Evolutionary conservation across 2,113 vertebrate species (phyloP), one percentile per base, ranked within the genome.

Genomic region (Toxotes chatareus): DNA sequence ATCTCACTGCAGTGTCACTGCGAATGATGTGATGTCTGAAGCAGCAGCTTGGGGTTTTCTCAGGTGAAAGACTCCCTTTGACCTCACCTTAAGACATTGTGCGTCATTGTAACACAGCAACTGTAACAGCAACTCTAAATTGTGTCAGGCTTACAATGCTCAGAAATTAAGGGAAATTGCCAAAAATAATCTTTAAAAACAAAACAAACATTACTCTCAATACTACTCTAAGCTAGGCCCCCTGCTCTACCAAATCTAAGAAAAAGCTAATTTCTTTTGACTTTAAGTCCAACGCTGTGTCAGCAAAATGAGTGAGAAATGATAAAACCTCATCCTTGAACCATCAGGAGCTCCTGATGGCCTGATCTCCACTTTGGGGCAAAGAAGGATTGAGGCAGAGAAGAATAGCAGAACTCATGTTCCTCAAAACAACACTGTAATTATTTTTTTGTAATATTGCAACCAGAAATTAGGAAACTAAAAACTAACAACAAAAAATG

Each of bases 21-120:
- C 4, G 13, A 46, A 79, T 76, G 71, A 88, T 65, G 75, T 4
- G 23, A 87, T 49, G 86, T 89, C 88, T 84, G 4, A 47, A 55
- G 61, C 64, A 68, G 69, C 60, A 51, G 71, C 16, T n/a, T 56
- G 80, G 51, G 55, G 69, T 72, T 81, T 84, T 64, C 34, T 46
- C 31, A 38, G 44, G 71, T 65, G 40, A 72, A 57, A 64, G 55
- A 19, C 21, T 46, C 12, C 2, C 14, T 59, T 21, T 67, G 12
- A 46, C 44, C 61, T 76, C 17, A 62, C 34, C 47, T 64, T 31
- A n/a, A 42, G 1, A 36, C 74, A 72, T 27, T n/a, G n/a, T 13
- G 34, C 19, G 5, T 42, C 47, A 17, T 19, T n/a, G 19, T 13
- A 7, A n/a, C n/a, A 27, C 51, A 19, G 27, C 1, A 4, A 53